phyloP scores from a whole-genome alignment of 2,797 vertebrate species.

The Brachyalestes nurse region DNA sequence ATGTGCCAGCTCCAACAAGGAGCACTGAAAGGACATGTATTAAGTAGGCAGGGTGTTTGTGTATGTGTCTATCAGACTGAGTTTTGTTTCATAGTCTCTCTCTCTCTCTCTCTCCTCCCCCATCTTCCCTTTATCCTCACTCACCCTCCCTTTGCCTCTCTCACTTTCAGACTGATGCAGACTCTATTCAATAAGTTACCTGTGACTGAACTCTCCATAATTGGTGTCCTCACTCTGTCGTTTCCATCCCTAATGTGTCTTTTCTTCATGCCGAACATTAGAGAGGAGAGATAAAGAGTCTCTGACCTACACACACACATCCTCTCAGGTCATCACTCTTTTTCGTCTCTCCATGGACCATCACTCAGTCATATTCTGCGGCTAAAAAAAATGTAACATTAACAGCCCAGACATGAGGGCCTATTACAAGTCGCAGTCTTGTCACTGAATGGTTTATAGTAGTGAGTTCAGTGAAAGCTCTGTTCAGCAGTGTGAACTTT shows the following conservation, averaged over 20 bases:
- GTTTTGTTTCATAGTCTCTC: background rate
- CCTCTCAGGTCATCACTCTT: constrained; percentile 7
- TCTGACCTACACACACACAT: background rate
- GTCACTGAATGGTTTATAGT: background rate
- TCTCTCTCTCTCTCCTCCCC: background rate
- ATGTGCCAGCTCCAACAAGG: too few relatives aligned
- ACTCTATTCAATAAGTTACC: constrained; percentile 50
- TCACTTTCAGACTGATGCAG: constrained; percentile 29
- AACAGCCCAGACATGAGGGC: background rate
- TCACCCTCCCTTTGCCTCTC: background rate
- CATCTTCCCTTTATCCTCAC: background rate
- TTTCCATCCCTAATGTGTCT: constrained; percentile 36
- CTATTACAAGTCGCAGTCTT: background rate
- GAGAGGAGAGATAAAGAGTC: constrained; percentile 10
- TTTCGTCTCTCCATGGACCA: constrained; percentile 18
- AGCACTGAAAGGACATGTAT: too few relatives aligned
- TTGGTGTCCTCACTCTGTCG: constrained; percentile 45
- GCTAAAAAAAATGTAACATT: constrained; percentile 13
- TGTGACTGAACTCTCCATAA: constrained; percentile 45
- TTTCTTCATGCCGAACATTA: constrained; percentile 29
- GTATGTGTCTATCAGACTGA: too few relatives aligned
- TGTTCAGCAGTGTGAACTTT: background rate
- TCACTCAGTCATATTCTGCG: constrained; percentile 19
- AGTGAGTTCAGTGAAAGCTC: background rate
- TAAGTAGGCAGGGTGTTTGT: too few relatives aligned